Evolutionary conservation across 2,888 invertebrate genomes (phyloP).

Genomic region (Drosophila picticornis): DNA sequence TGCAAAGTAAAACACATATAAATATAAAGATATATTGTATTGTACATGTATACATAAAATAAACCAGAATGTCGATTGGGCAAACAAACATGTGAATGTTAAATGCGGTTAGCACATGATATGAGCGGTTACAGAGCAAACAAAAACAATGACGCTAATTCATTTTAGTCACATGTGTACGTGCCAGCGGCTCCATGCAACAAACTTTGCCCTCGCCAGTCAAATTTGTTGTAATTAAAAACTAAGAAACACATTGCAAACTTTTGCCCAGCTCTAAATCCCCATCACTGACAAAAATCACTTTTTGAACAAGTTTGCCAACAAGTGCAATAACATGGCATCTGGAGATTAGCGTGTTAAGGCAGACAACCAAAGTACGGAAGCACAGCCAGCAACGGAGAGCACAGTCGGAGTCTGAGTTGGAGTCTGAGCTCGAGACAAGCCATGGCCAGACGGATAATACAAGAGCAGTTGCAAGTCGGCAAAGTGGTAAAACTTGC

Average conservation of each 20-base stretch:
- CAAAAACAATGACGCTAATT: constrained; percentile 73
- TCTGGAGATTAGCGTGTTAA: constrained; percentile 79
- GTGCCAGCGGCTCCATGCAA: constrained; percentile 43
- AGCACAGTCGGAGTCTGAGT: constrained; percentile 17
- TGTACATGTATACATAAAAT: constrained; percentile 22
- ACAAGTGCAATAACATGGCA: constrained; percentile 81
- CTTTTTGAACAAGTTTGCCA: constrained; percentile 77
- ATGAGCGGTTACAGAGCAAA: constrained; percentile 62
- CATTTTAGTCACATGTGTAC: constrained; percentile 56
- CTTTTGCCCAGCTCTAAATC: constrained; percentile 36
- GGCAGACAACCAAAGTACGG: constrained; percentile 51
- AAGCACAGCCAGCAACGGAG: constrained; percentile 11
- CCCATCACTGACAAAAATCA: constrained; percentile 66
- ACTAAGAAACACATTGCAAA: constrained; percentile 73
- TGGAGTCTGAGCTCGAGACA: constrained; percentile 16
- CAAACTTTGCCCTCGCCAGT: constrained; percentile 70
- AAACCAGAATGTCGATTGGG: constrained; percentile 26
- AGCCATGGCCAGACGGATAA: constrained; percentile 36
- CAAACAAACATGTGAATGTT: constrained; percentile 46
- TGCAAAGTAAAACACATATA: constrained; percentile 76
- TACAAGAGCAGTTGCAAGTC: constrained; percentile 43
- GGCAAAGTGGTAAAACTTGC: constrained; percentile 70
- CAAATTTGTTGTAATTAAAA: constrained; percentile 81
- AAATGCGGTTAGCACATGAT: constrained; percentile 78
- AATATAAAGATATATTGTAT: constrained; percentile 33